A percentile compares a stretch with the other conserved stretches of the same genome.
phyloP scores from a whole-genome alignment of 1,140 invertebrate species.

The Papilio dardanus region DNA sequence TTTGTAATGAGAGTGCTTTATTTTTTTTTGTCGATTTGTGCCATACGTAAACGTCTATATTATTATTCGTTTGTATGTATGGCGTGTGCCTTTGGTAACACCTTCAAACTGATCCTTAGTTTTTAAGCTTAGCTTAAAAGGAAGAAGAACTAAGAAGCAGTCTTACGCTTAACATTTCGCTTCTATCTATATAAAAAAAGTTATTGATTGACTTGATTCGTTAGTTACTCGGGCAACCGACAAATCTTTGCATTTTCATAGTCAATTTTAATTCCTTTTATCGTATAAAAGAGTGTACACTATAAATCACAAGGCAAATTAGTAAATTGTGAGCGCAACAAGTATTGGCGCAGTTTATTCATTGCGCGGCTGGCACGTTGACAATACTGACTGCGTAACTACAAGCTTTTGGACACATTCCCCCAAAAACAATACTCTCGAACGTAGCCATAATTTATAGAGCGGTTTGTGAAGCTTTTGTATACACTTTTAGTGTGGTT shows the following conservation, averaged over 20 bases:
- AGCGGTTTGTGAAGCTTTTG: slow-evolving; percentile 19
- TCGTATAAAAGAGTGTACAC: background rate
- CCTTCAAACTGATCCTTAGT: background rate
- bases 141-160: too few species aligned
- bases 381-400: slow-evolving; percentile 15
- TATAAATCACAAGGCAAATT: slow-evolving; percentile 4
- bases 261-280: background rate
- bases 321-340: slow-evolving; percentile 19
- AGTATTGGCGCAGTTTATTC: slow-evolving; percentile 24
- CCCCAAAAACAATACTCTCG: slow-evolving; percentile 16
- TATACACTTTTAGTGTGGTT: background rate
- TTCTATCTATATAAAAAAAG: too few species aligned
- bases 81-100: background rate
- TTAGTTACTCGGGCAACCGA: too few species aligned
- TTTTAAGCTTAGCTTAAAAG: background rate
- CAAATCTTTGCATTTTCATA: too few species aligned
- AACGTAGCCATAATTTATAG: slow-evolving; percentile 20
- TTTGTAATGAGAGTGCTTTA: slow-evolving; percentile 11
- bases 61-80: background rate
- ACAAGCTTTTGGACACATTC: slow-evolving; percentile 20
- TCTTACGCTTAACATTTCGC: too few species aligned
- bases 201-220: too few species aligned
- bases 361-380: background rate
- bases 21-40: slow-evolving; percentile 10
- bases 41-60: background rate